Percentiles rank a stretch among this genome's conserved stretches.
Evolutionary conservation across 2,113 vertebrate species (phyloP).

Genomic region (Mystacornis crossleyi): DNA sequence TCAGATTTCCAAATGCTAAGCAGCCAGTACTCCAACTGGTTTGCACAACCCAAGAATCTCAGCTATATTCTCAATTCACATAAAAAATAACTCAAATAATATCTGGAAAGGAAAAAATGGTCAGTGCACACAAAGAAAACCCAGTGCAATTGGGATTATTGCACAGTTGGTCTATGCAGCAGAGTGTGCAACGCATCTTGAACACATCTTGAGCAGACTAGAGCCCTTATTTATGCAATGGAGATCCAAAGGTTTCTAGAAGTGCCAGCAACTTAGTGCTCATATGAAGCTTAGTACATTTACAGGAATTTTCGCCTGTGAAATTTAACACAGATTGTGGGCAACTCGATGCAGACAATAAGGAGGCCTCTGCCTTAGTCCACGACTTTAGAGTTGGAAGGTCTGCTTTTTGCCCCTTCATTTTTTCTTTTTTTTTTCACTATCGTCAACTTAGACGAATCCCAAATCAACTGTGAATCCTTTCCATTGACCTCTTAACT

Average conservation of each 20-base stretch:
- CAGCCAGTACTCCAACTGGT: not conserved
- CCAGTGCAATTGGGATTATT: not conserved
- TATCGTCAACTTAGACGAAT: not conserved
- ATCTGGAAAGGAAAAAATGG: not conserved
- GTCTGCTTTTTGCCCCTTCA: not conserved
- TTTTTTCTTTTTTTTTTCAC: not conserved
- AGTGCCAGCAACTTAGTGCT: not conserved
- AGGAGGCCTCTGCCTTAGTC: not conserved
- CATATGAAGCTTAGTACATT: not conserved
- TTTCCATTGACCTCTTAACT: not conserved
- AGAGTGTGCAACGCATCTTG: not conserved
- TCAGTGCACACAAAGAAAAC: not conserved
- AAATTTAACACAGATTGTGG: not conserved
- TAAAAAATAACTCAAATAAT: not conserved
- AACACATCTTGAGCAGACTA: not conserved
- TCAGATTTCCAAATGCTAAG: not conserved
- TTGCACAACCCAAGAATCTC: not conserved
- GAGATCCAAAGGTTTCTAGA: not conserved
- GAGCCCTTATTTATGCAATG: not conserved
- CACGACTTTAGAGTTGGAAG: not conserved
- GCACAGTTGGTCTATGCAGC: not conserved
- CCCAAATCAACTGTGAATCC: not conserved
- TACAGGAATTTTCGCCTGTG: not conserved
- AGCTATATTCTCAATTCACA: not conserved
- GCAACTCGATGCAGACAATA: not conserved